These are phyloP conservation scores for Malurus elegans DNA, from an alignment of 2,113 vertebrate genomes.

Conservation along the genomic window DNA sequence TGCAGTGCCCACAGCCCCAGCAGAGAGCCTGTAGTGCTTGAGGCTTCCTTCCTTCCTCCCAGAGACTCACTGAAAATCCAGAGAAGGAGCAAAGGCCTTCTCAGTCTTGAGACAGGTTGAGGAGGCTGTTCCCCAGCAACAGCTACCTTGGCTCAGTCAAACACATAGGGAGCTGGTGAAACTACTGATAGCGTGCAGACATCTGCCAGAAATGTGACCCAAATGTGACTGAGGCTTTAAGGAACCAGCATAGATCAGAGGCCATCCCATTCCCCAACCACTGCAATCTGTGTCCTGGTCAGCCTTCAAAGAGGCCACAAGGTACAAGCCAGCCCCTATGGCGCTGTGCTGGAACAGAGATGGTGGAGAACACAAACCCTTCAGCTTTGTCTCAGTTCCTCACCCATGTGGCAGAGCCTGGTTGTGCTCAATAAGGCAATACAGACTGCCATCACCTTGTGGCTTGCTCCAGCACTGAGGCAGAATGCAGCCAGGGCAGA, in stretches of 20 bases:
- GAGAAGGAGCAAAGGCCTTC: not conserved
- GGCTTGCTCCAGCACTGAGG: fast-evolving
- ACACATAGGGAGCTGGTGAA: not conserved
- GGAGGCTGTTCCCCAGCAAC: not conserved
- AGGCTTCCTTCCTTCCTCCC: not conserved
- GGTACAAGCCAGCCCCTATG: fast-evolving
- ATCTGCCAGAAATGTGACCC: not conserved
- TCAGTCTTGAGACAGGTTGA: not conserved
- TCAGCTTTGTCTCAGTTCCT: not conserved
- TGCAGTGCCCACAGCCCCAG: not conserved
- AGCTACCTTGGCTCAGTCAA: not conserved
- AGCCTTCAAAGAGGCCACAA: not conserved
- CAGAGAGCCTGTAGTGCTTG: not conserved
- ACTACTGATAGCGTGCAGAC: not conserved
- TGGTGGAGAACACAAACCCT: fast-evolving
- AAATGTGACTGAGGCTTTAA: not conserved
- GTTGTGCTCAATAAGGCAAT: not conserved
- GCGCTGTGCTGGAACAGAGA: fast-evolving
- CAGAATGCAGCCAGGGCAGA: not conserved
- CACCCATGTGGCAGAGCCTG: fast-evolving
- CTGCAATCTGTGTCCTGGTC: not conserved
- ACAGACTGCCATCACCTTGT: not conserved
- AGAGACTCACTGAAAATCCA: fast-evolving
- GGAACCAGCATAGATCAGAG: not conserved
- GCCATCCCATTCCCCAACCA: not conserved